These are phyloP conservation scores for Oophaga sylvatica DNA, from an alignment of 2,797 vertebrate genomes.

Conservation along the genomic window DNA sequence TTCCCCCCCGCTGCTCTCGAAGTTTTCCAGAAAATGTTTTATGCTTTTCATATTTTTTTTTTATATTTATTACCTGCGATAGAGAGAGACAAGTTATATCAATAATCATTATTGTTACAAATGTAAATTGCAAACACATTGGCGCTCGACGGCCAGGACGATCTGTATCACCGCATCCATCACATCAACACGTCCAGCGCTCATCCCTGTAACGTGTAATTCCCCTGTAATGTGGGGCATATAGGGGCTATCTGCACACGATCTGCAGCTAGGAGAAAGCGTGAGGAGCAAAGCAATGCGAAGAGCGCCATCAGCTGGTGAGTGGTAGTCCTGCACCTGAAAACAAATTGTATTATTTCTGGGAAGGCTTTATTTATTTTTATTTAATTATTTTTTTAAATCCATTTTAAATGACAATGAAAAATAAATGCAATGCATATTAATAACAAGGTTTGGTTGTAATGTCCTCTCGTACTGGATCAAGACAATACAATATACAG, in stretches of 20 bases:
- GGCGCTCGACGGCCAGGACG: not conserved
- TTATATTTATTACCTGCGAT: constrained; percentile 52
- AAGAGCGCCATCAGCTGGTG: not conserved
- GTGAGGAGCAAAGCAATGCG: not conserved
- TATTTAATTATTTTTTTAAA: no score
- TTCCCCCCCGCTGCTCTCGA: not conserved
- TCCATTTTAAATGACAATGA: no score
- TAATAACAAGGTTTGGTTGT: no score
- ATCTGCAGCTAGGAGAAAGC: not conserved
- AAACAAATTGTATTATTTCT: no score
- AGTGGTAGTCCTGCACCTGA: not conserved
- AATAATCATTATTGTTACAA: constrained; percentile 28
- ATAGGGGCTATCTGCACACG: not conserved
- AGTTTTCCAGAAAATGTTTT: constrained; percentile 33
- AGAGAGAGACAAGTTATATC: constrained; percentile 48
- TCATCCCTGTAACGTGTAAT: not conserved
- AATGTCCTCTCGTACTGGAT: no score
- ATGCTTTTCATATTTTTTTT: constrained; percentile 32
- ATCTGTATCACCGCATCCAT: not conserved
- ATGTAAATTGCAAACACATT: not conserved
- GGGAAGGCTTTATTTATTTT: no score
- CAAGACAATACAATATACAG: no score
- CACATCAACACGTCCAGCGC: not conserved
- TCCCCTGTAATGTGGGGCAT: not conserved
- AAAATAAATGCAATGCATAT: no score